A percentile compares a stretch with the other conserved stretches of the same genome.
Evolutionary conservation across 1,140 invertebrate species (phyloP).

Genomic region (Drosophila ananassae): DNA sequence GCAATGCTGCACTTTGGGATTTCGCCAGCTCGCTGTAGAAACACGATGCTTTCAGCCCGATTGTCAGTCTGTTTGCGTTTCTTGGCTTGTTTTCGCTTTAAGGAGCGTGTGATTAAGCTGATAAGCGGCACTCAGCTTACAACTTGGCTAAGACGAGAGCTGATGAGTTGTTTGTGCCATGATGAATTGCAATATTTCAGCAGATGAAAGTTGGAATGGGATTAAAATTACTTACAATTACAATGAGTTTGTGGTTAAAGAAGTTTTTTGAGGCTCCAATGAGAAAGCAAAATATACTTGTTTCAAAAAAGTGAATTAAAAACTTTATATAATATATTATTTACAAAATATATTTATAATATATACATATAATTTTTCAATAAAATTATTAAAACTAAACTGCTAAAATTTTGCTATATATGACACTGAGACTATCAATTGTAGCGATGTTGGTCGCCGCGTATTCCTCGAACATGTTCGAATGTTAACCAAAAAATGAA

Average conservation of each 20-base stretch:
- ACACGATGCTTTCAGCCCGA: constrained; percentile 32
- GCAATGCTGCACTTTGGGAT: constrained; percentile 72
- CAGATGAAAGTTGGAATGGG: too few relatives aligned
- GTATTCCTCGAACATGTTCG: neutral
- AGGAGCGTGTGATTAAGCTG: constrained; percentile 70
- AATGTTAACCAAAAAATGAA: neutral
- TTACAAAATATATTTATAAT: too few relatives aligned
- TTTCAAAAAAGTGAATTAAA: neutral
- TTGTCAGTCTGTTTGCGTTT: constrained; percentile 45
- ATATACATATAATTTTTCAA: neutral
- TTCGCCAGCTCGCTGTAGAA: constrained; percentile 10
- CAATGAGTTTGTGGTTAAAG: too few relatives aligned
- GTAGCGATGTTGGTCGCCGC: neutral
- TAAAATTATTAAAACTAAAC: too few relatives aligned
- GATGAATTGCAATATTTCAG: constrained; percentile 57
- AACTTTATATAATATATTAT: neutral
- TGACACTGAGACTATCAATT: neutral
- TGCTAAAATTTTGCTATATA: too few relatives aligned
- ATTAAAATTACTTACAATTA: neutral
- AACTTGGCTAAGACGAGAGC: constrained; percentile 36
- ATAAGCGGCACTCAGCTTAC: constrained; percentile 54
- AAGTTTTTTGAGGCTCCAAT: neutral
- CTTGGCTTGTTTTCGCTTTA: constrained; percentile 14
- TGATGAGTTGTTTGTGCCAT: constrained; percentile 33
- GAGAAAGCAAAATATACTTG: neutral